Percentiles rank a stretch among this genome's conserved stretches.
Conservation (phyloP, 2,797 vertebrate genomes). For the Eulemur coronatus region DNA sequence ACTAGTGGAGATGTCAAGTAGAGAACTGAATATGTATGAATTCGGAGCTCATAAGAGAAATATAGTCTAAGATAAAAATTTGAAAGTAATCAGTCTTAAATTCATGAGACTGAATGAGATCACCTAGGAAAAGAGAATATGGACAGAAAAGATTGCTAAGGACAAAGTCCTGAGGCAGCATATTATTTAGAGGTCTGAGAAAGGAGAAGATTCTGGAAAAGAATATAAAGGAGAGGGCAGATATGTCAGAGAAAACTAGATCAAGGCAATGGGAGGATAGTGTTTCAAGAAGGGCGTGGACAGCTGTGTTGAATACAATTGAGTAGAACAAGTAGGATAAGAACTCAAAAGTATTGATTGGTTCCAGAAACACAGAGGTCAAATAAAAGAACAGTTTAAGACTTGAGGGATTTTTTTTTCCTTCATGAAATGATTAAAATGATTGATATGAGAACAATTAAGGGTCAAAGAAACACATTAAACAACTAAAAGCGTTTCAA, state of each 20-base stretch:
- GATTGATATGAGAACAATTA: background rate
- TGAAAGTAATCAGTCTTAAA: background rate
- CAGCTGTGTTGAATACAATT: background rate
- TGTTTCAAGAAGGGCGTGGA: background rate
- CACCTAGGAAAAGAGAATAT: background rate
- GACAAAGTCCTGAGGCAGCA: background rate
- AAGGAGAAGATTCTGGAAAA: background rate
- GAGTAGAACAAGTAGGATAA: background rate
- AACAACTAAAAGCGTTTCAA: background rate
- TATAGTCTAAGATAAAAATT: background rate
- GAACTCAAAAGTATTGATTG: background rate
- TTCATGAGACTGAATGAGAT: background rate
- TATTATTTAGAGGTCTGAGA: background rate
- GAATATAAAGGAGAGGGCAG: background rate
- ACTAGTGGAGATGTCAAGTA: background rate
- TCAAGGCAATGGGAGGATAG: background rate
- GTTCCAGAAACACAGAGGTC: background rate
- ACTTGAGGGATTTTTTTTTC: background rate
- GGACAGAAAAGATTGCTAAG: background rate
- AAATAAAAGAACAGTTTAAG: background rate
- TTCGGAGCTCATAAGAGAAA: background rate
- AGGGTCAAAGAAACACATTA: background rate
- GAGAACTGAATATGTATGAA: background rate
- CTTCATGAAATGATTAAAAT: background rate
- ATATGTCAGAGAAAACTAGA: background rate